A percentile compares a stretch with the other conserved stretches of the same genome.
phyloP scores from a whole-genome alignment of 2,888 invertebrate genomes.

The Ornithoptera priamus region DNA sequence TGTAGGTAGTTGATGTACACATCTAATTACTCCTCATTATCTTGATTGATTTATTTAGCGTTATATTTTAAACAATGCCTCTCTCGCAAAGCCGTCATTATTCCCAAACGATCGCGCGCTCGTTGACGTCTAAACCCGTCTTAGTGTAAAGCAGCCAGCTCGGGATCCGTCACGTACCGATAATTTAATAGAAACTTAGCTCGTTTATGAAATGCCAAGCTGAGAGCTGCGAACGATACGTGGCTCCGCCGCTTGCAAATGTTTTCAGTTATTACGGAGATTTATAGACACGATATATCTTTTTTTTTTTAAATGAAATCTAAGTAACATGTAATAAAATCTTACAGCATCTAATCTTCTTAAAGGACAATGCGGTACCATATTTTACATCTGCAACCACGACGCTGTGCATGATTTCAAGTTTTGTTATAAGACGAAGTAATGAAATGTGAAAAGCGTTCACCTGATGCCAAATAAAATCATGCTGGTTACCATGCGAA shows the following conservation, averaged over 20 bases:
- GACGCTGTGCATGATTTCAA: too few relatives aligned
- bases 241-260: background rate
- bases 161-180: constrained; percentile 6
- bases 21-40: too few relatives aligned
- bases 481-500: too few relatives aligned
- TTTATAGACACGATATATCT: background rate
- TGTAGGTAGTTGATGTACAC: too few relatives aligned
- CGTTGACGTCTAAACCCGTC: background rate
- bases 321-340: too few relatives aligned
- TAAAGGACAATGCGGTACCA: too few relatives aligned
- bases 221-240: constrained; percentile 1
- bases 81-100: background rate
- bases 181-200: constrained; percentile 11
- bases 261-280: background rate
- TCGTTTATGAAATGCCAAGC: constrained; percentile 4
- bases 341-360: too few relatives aligned
- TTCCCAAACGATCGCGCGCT: background rate
- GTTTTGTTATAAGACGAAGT: too few relatives aligned
- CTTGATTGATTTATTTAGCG: background rate
- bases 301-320: too few relatives aligned
- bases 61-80: background rate
- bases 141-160: constrained; percentile 1
- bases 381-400: too few relatives aligned
- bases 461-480: too few relatives aligned
- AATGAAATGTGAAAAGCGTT: too few relatives aligned